A percentile compares a stretch with the other conserved stretches of the same genome.
Conservation (phyloP, 2,888 invertebrate genomes). For the Pachydiplax longipennis region DNA sequence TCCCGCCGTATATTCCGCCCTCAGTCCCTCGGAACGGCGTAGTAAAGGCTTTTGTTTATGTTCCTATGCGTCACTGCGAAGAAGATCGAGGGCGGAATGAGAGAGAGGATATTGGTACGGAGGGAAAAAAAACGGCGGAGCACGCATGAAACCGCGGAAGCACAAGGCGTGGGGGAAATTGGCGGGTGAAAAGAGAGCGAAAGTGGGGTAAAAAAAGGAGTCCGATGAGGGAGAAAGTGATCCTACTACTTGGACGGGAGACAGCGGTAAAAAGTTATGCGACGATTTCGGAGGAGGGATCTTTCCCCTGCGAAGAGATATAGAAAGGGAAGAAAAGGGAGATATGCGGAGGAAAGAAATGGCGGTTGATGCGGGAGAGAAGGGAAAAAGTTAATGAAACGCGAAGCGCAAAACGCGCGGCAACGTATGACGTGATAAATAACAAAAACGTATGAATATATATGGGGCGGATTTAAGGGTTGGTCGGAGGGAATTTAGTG, state of each 20-base stretch:
- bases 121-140: not conserved
- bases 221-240: no score
- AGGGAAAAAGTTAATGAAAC: not conserved
- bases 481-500: no score
- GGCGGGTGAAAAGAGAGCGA: no score
- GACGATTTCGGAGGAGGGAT: no score
- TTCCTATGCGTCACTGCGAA: not conserved
- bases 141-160: not conserved
- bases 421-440: not conserved
- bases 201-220: no score
- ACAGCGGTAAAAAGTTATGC: no score
- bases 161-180: no score
- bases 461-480: no score
- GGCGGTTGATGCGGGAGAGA: not conserved
- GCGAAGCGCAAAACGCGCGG: not conserved
- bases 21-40: not conserved
- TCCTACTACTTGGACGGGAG: no score
- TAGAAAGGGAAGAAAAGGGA: not conserved
- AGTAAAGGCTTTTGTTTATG: not conserved
- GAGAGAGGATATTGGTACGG: not conserved
- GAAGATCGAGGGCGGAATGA: not conserved
- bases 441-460: not conserved
- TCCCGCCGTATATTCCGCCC: not conserved
- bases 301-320: no score
- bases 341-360: not conserved